Percentiles rank a stretch among this genome's conserved stretches.
phyloP scores from a whole-genome alignment of 1,140 invertebrate genomes.

The Amyelois transitella region DNA sequence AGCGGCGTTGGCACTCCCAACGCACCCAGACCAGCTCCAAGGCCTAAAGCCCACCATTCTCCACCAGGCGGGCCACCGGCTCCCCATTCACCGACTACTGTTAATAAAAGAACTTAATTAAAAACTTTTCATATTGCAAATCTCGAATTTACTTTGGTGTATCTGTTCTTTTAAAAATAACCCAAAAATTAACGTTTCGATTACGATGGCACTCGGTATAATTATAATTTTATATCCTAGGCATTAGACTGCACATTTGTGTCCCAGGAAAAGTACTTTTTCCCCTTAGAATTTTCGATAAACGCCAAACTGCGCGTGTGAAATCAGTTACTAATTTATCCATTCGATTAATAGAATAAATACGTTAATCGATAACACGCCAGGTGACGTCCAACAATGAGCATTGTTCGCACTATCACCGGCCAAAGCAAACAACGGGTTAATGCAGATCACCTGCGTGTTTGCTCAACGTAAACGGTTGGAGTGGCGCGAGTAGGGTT shows the following conservation, averaged over 20 bases:
- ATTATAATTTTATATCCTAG: no score
- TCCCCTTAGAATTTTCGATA: no score
- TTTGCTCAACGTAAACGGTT: background rate
- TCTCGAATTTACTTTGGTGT: no score
- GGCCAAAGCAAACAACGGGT: background rate
- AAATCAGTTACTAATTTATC: no score
- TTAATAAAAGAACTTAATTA: background rate
- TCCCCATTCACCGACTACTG: constrained; percentile 49
- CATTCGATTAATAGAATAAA: no score
- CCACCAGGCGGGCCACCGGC: constrained; percentile 33
- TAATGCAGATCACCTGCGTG: background rate
- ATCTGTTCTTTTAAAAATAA: no score
- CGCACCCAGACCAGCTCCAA: constrained; percentile 28
- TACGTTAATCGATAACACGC: background rate
- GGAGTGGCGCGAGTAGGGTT: background rate
- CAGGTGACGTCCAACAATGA: background rate
- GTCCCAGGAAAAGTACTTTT: no score
- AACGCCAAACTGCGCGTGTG: no score
- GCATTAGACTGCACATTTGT: no score
- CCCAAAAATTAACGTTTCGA: no score
- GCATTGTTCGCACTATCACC: background rate
- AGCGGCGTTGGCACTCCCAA: constrained; percentile 31
- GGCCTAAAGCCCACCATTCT: constrained; percentile 56
- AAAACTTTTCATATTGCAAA: no score
- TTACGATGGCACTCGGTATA: no score